A percentile compares a stretch with the other conserved stretches of the same genome.
These are phyloP conservation scores for Drosophila pandora DNA, from an alignment of 1,140 invertebrate species.

Conservation along the genomic window DNA sequence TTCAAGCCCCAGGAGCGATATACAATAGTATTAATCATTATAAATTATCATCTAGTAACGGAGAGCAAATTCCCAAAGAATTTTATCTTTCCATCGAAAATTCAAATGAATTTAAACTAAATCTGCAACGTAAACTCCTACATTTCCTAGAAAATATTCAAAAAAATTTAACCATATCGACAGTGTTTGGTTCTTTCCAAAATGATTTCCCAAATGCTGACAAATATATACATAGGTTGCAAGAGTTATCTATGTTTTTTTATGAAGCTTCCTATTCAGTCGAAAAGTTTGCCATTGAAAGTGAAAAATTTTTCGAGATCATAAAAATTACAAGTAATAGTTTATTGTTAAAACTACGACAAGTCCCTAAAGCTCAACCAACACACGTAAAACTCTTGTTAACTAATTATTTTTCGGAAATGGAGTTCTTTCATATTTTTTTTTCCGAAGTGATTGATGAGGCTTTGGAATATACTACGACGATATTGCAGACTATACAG, in stretches of 20 bases:
- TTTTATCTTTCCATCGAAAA: conserved; percentile 50
- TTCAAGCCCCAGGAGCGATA: not conserved
- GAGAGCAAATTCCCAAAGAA: conserved; percentile 54
- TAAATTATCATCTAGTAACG: not conserved
- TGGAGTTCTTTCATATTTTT: conserved; percentile 75
- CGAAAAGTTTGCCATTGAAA: conserved; percentile 42
- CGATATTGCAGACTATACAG: conserved; percentile 41
- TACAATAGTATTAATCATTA: not conserved
- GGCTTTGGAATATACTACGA: conserved; percentile 62
- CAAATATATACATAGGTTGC: conserved; percentile 35
- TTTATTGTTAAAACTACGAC: conserved; percentile 65
- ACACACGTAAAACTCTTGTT: conserved; percentile 52
- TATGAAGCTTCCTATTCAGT: conserved; percentile 36
- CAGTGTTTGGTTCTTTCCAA: conserved; percentile 36
- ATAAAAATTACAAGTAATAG: conserved; percentile 61
- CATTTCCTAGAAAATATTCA: conserved; percentile 73
- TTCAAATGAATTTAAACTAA: conserved; percentile 51
- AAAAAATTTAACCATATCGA: conserved; percentile 68
- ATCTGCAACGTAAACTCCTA: conserved; percentile 51
- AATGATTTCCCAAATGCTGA: conserved; percentile 14
- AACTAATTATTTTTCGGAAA: conserved; percentile 76
- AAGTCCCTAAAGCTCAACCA: conserved; percentile 61
- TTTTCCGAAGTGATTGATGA: conserved; percentile 72
- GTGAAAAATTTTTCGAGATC: conserved; percentile 52
- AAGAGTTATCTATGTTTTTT: conserved; percentile 57